Percentiles rank a stretch among this genome's conserved stretches.
These are phyloP conservation scores for Hipparchia sbordonii DNA, from an alignment of 2,888 invertebrate genomes.

Conservation along the genomic window DNA sequence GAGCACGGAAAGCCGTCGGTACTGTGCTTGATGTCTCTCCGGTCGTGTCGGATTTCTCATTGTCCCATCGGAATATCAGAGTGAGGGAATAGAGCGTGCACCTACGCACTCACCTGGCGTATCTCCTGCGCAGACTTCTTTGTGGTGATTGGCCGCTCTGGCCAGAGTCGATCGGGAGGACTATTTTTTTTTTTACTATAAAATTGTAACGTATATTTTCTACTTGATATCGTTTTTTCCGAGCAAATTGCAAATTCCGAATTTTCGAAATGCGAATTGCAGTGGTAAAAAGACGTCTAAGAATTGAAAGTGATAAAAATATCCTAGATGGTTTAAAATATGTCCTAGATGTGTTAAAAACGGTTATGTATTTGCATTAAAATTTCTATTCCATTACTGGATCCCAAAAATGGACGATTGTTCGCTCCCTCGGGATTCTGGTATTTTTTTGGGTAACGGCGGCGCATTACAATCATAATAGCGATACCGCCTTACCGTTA, in stretches of 20 bases:
- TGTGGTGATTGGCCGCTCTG: neutral
- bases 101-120: too few species aligned
- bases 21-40: too few species aligned
- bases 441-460: conserved; percentile 66
- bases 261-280: neutral
- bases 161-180: too few species aligned
- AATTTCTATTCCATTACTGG: conserved; percentile 46
- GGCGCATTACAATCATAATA: conserved; percentile 79
- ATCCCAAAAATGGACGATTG: conserved; percentile 59
- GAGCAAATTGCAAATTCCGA: too few species aligned
- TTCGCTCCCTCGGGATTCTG: conserved; percentile 56
- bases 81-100: too few species aligned
- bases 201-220: too few species aligned
- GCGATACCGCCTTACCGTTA: conserved; percentile 78
- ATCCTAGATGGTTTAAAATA: neutral
- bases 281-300: neutral
- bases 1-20: too few species aligned
- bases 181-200: too few species aligned
- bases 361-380: conserved; percentile 34
- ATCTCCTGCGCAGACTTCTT: neutral
- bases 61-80: too few species aligned
- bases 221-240: too few species aligned
- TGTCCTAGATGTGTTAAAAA: conserved; percentile 30
- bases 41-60: too few species aligned
- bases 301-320: neutral